Evolutionary conservation across 2,113 vertebrate species (phyloP).

Genomic region (Copsychus sechellarum): DNA sequence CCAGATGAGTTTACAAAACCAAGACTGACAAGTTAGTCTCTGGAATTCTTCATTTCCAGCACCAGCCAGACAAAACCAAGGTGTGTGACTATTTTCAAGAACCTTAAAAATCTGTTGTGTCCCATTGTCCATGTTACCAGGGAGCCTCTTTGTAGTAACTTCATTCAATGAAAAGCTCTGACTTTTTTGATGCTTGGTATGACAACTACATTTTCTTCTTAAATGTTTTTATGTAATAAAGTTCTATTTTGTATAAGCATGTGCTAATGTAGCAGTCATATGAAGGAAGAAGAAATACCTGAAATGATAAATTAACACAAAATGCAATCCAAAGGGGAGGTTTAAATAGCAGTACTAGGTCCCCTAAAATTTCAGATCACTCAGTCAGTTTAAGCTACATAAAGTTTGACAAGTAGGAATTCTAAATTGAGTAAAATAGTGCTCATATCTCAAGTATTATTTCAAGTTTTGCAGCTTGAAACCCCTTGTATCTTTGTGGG

Average conservation of each 20-base stretch:
- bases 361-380: neutral
- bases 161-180: neutral
- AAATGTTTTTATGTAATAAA: neutral
- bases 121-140: neutral
- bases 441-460: neutral
- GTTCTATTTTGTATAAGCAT: neutral
- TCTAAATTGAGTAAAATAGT: neutral
- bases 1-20: slow-evolving; percentile 74
- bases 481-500: neutral
- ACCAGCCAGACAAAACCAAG: slow-evolving; percentile 38
- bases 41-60: slow-evolving; percentile 73
- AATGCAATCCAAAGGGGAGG: neutral
- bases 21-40: slow-evolving; percentile 63
- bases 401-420: neutral
- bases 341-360: neutral
- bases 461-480: neutral
- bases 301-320: neutral
- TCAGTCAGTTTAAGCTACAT: neutral
- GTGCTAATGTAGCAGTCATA: neutral
- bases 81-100: slow-evolving; percentile 41
- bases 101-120: neutral
- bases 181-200: neutral
- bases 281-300: neutral
- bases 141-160: neutral
- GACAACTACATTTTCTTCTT: neutral